Percentiles rank a stretch among this genome's conserved stretches.
Conservation (phyloP, 2,888 invertebrate species). For the Melinaea marsaeus region DNA sequence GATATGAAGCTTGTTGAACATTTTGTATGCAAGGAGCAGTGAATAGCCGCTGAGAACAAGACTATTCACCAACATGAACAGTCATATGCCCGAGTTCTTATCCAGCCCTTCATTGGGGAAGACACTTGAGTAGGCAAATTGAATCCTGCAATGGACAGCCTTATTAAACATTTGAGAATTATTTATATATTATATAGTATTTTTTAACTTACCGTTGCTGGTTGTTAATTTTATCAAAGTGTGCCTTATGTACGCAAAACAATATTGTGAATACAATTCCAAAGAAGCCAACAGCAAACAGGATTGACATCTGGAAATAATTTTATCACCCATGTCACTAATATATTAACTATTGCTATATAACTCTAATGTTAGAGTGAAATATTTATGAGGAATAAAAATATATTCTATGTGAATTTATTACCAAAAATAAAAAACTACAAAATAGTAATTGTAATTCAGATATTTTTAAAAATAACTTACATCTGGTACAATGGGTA, state of each 20-base stretch:
- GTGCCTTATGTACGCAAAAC: slow-evolving; percentile 43
- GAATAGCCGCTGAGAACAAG: slow-evolving; percentile 3
- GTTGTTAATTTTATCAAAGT: slow-evolving; percentile 37
- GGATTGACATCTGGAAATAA: slow-evolving; percentile 42
- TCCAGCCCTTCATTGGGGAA: slow-evolving; percentile 14
- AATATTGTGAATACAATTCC: slow-evolving; percentile 41
- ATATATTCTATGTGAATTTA: too few relatives aligned
- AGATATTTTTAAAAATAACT: too few relatives aligned
- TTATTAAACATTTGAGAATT: slow-evolving; percentile 30
- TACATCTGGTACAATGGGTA: too few relatives aligned
- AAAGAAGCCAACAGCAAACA: slow-evolving; percentile 44
- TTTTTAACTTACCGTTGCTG: slow-evolving; percentile 15
- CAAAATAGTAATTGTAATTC: too few relatives aligned
- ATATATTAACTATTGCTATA: background rate
- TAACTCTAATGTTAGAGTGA: background rate
- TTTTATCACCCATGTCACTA: background rate
- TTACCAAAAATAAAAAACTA: too few relatives aligned
- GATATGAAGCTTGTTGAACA: slow-evolving; percentile 2
- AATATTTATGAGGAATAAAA: too few relatives aligned
- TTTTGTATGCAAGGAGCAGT: slow-evolving; percentile 1
- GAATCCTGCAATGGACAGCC: slow-evolving; percentile 23
- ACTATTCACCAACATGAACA: background rate
- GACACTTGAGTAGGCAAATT: slow-evolving; percentile 24
- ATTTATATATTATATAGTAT: slow-evolving; percentile 1
- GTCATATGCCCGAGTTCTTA: slow-evolving; percentile 9